Evolutionary conservation across 2,797 vertebrate species (phyloP), one percentile per base, ranked within the genome.

Genomic region (Brachyrhaphis roseni): DNA sequence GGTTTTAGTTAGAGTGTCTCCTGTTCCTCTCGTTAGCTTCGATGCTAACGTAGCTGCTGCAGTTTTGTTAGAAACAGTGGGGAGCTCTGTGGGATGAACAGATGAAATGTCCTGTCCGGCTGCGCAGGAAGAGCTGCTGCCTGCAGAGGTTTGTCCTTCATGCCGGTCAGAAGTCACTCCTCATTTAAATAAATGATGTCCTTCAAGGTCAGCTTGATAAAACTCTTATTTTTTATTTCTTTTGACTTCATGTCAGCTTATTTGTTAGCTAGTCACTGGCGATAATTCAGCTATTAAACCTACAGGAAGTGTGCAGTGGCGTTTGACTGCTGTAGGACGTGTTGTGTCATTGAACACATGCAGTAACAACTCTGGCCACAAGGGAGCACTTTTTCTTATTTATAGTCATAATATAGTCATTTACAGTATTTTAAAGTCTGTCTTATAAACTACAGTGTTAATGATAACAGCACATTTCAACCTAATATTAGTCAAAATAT

Each of bases 161-260:
- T 41, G 74, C 28, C 8, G 64, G 82, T 80, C 76, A 80, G 2
- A 72, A 36, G 41, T 77, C 66, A 18, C 26, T 72, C 18, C 74
- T n/a, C 10, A 12, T 41, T 15, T 47, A 23, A 28, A 13, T 49
- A 2, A 68, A 39, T 79, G 15, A 74, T 34, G 12, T 86, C 26
- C 62, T 80, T 91, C 92, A 94, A 94, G 94, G 93, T 94, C 93
- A 93, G 89, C 76, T 78, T 74, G 66, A n/a, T 64, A 11, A 45
- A 13, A 36, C 39, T 79, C 0, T 0, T 7, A 0, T 16, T 26
- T 26, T 78, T 7, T 0, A n/a, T 78, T 10, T 7, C 2, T 64
- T 8, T 47, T 2, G 1, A 2, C 39, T 4, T 18, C 7, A 15
- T 76, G 6, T 20, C 28, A 36, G 15, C 8, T 64, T 39, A 28